Evolutionary conservation across 2,888 invertebrate species (phyloP), one percentile per base, ranked within the genome.

Genomic region (Nephrotoma flavescens): DNA sequence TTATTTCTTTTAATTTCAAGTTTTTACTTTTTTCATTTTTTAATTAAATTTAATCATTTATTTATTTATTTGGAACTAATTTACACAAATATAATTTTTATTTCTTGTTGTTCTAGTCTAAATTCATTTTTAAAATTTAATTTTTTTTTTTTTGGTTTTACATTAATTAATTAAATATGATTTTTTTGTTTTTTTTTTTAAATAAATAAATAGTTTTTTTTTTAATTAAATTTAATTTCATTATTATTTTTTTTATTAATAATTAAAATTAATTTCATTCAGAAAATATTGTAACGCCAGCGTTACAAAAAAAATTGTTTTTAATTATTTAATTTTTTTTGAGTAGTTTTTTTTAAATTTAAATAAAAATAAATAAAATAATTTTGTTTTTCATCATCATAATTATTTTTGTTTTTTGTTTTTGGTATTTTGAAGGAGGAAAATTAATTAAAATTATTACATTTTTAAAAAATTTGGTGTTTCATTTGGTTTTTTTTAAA

Each of bases 11-110:
- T 12, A 71, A 19, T 71, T 71, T 19, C 19, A 71, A 71, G 71
- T 31, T 71, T 31, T 71, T 57, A 57, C 15, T 57, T 31, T 71
- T 71, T 71, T 71, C 71, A 19, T 71, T 71, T 71, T 57, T 71
- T 71, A 71, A 71, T 71, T 71, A 71, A 71, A 71, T 71, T 71
- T 71, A 71, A 71, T 71, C 42, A 84, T 84, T 42, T 42, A 41
- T 84, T 84, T 84, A 84, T 42, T 84, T 84, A 42, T 42, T 84
- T 84, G 41, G 15, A 42, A 84, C 84, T 84, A 84, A 84, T 84
- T 84, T 84, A 84, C 84, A 84, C 84, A 84, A 84, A 84, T 42
- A 84, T 42, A 84, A 42, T 84, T 84, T 84, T 84, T 42, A 84
- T 42, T 84, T 84, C 42, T 42, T 42, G 41, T 42, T 42, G 42